Base-by-base conservation (phyloP, 2,888 invertebrate species). In the Rhopalosiphum nymphaeae region DNA sequence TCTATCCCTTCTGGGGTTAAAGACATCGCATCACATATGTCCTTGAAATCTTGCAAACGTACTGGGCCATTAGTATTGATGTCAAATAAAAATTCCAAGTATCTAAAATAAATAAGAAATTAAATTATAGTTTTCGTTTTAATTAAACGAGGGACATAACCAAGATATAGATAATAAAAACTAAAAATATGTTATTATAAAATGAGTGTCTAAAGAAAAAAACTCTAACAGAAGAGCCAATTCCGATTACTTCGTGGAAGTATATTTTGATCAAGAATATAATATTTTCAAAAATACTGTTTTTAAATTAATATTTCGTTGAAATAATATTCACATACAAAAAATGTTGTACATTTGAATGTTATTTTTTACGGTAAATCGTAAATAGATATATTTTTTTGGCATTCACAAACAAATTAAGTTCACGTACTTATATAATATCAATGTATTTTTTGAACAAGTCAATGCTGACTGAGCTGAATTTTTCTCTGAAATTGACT, bases 401-500 rank as follows among this genome's bases (percentile, higher is more conserved):
- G 11, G 9, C 36, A 21, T 36, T 36, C 21, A 9, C 36, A 36
- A 78, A 78, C 36, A 36, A 36, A 78, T 78, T 36, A 21, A 0
- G 1, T 78, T 36, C 5, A 29, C 46, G 67, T 92, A 94, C 94
- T 61, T 92, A 36, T 78, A 49, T 16, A 94, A 53, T 11, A 85
- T 26, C 13, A 44, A 0, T 44, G 86, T 44, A 36, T 94, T 49
- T 26, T 11, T 87, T 16, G 92, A 56, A 49, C 94, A 94, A 11
- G 94, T 44, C 53, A 94, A 36, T 13, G 94, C 92, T 7, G 92
- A 29, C 36, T 94, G 92, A 3, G 94, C 92, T 2, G 92, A 94
- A 26, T 92, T 49, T n/a, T 89, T 94, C 25, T 94, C 94, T 13
- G 91, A 94, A 42, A 57, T 57, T 5, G 90, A 94, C n/a, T 93